These are phyloP conservation scores for Oreortyx pictus DNA, from an alignment of 2,797 vertebrate species.

Conservation along the genomic window DNA sequence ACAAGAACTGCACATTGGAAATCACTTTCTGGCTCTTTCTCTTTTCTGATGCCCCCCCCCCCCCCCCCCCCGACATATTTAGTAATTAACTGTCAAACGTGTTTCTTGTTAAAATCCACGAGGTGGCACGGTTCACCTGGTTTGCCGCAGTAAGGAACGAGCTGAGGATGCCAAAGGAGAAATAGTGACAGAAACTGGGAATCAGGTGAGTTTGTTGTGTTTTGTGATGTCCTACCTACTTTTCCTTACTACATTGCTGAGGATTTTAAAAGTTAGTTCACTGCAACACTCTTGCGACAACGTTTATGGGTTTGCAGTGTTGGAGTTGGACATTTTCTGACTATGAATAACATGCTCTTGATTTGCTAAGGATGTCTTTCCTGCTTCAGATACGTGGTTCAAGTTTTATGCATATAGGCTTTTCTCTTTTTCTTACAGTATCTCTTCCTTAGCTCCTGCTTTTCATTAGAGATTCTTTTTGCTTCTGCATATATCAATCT, in stretches of 20 bases:
- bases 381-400: not conserved
- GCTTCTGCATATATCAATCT: not conserved
- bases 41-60: too few relatives aligned
- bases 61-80: not conserved
- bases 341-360: not conserved
- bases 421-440: not conserved
- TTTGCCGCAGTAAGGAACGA: slow-evolving; percentile 83
- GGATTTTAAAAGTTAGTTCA: slow-evolving; percentile 20
- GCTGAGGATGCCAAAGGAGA: slow-evolving; percentile 84
- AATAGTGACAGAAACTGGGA: slow-evolving; percentile 80
- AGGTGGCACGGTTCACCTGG: slow-evolving; percentile 90
- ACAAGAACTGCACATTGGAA: not conserved
- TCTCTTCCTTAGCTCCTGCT: not conserved
- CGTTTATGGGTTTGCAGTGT: not conserved
- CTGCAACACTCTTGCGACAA: not conserved
- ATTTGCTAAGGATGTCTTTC: not conserved
- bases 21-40: not conserved
- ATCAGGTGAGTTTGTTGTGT: slow-evolving; percentile 74
- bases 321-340: slow-evolving; percentile 31
- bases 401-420: not conserved
- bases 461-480: not conserved
- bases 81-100: not conserved
- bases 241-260: not conserved
- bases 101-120: slow-evolving; percentile 38
- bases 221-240: not conserved